Percentiles rank a stretch among this genome's conserved stretches.
Conservation (phyloP, 2,113 vertebrate genomes). For the Pteropus alecto region DNA sequence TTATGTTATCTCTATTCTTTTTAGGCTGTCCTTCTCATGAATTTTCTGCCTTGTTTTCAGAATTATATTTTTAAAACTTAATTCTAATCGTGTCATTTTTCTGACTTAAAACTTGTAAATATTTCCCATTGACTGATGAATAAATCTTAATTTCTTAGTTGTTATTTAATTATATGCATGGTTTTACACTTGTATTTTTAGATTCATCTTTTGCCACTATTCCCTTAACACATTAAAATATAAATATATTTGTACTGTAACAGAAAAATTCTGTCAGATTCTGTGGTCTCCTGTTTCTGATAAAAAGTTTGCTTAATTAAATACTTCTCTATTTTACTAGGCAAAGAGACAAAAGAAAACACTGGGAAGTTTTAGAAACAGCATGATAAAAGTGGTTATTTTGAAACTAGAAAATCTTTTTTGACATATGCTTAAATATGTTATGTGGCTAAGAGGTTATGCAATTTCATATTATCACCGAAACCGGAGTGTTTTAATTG, state of each 20-base stretch:
- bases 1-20: not conserved
- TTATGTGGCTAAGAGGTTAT: not conserved
- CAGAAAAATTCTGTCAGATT: not conserved
- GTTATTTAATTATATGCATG: not conserved
- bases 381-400: not conserved
- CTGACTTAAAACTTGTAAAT: not conserved
- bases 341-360: not conserved
- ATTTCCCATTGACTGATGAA: not conserved
- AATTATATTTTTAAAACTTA: not conserved
- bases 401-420: not conserved
- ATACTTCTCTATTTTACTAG: not conserved
- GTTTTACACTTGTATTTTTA: not conserved
- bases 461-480: not conserved
- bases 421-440: not conserved
- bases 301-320: not conserved
- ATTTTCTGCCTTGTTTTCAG: not conserved
- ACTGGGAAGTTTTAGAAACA: not conserved
- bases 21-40: not conserved
- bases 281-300: not conserved
- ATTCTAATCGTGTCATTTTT: not conserved
- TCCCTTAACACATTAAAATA: not conserved
- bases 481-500: not conserved
- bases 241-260: not conserved
- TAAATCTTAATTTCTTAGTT: not conserved
- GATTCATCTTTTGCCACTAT: not conserved